Percentiles rank a stretch among this genome's conserved stretches.
Evolutionary conservation across 2,113 vertebrate species (phyloP).

Genomic region (Macrotus californicus): DNA sequence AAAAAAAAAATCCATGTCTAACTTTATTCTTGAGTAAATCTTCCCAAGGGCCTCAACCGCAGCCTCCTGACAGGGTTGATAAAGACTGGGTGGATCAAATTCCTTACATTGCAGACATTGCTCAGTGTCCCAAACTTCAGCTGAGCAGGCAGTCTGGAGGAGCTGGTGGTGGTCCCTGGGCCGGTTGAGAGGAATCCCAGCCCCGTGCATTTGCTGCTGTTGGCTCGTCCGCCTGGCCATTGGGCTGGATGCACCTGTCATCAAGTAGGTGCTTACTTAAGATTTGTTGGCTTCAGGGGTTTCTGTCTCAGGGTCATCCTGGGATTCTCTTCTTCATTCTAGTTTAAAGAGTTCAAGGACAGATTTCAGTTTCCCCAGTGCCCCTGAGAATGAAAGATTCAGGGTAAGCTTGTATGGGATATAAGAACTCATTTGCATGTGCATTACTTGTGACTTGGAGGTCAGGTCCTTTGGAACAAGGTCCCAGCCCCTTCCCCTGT

Average conservation of each 20-base stretch:
- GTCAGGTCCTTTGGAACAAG: not conserved
- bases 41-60: not conserved
- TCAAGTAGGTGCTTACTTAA: not conserved
- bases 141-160: not conserved
- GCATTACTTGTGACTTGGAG: not conserved
- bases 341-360: not conserved
- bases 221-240: not conserved
- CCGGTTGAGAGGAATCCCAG: not conserved
- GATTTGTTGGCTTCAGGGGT: not conserved
- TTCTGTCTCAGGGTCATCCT: not conserved
- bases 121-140: not conserved
- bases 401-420: not conserved
- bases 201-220: fast-evolving
- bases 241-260: not conserved
- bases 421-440: not conserved
- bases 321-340: not conserved
- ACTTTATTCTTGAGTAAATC: not conserved
- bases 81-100: not conserved
- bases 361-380: not conserved
- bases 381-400: not conserved
- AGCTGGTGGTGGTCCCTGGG: not conserved
- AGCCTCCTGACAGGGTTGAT: not conserved
- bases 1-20: not conserved
- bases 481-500: not conserved
- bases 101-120: not conserved